Percentiles rank a stretch among this genome's conserved stretches.
Conservation (phyloP, 2,888 invertebrate genomes). For the Odontocolon sp. region DNA sequence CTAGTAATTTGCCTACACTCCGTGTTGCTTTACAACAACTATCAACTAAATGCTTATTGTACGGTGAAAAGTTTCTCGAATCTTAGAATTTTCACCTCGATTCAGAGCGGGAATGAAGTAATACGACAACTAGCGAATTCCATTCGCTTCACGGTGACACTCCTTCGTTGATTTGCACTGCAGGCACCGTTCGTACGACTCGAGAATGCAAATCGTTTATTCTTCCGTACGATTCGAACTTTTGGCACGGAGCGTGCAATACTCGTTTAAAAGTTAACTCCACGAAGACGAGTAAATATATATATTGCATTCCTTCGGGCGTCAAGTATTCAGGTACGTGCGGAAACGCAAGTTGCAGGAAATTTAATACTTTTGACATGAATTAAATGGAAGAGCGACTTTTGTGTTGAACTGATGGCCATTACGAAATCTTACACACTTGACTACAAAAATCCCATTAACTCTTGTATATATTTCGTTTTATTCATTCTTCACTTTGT, state of each 20-base stretch:
- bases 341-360: too few relatives aligned
- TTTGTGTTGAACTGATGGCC: too few relatives aligned
- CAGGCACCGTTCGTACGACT: neutral
- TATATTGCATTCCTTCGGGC: neutral
- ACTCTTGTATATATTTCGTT: too few relatives aligned
- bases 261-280: constrained; percentile 22
- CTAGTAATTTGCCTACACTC: too few relatives aligned
- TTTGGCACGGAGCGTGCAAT: neutral
- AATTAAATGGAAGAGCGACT: too few relatives aligned
- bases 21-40: neutral
- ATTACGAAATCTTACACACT: too few relatives aligned
- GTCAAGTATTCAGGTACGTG: too few relatives aligned
- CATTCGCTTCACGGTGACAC: constrained; percentile 19
- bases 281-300: neutral
- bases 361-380: too few relatives aligned
- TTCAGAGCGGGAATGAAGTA: neutral
- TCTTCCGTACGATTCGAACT: constrained; percentile 12
- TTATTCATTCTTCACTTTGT: too few relatives aligned
- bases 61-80: neutral
- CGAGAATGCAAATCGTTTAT: constrained; percentile 12
- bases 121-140: constrained; percentile 16
- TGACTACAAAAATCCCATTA: too few relatives aligned
- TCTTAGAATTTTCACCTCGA: constrained; percentile 1
- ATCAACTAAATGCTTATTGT: neutral
- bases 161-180: neutral